Evolutionary conservation across 2,888 invertebrate genomes (phyloP), one percentile per base, ranked within the genome.

Genomic region (Unio pictorum): DNA sequence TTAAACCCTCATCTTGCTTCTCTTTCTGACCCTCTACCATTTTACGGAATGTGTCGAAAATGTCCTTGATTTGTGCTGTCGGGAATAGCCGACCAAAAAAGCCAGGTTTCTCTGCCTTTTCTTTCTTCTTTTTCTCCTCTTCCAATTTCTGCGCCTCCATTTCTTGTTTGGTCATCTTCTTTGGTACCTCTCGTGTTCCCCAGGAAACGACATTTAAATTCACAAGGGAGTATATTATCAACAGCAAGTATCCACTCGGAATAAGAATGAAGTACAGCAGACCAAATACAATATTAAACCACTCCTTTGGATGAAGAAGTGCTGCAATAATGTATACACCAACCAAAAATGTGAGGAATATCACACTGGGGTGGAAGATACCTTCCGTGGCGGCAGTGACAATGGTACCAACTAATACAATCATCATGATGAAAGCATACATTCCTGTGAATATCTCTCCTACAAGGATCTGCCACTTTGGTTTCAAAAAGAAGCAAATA

Each of bases 21-120:
- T 58, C 66, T 8, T 34, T 61, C 55, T 78, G 72, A n/a, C 62
- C 72, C 17, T 72, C 76, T 62, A 71, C 73, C 3, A 78, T 55
- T 58, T 75, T 75, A 11, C 69, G 64, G 11, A 78, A 72, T n/a
- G 81, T 63, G 20, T 77, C 77, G 34, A 83, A 81, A 15, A 84
- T 67, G 57, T 84, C 83, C 61, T 83, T 81, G 20, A 78, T 56
- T 23, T 73, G 74, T 54, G 69, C 63, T 64, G 68, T 65, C 26
- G 74, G 74, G 45, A 76, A 72, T 68, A 75, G 73, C 58, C 88
- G 68, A 82, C 87, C 76, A 96, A 91, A 71, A 73, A 94, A 78
- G 23, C 82, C 75, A 71, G 65, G 84, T 94, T 95, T 94, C 89
- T 61, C 66, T 95, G 95, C 94, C 90, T 95, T 96, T 0, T 93